Conservation (phyloP, 2,888 invertebrate species). For the Eupithecia tripunctaria region DNA sequence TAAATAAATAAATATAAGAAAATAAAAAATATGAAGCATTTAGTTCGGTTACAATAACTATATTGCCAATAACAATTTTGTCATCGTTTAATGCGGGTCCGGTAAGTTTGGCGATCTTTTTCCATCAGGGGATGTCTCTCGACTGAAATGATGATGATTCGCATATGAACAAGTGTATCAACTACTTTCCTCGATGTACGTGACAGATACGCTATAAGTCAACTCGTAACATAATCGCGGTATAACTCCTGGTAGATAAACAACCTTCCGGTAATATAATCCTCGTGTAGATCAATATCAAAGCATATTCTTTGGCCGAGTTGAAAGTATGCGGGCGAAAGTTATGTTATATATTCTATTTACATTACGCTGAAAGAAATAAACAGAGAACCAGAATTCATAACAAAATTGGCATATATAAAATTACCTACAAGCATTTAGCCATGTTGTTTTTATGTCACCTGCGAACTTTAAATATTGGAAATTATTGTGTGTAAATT, state of each 20-base stretch:
- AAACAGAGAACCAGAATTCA: not conserved
- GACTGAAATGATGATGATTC: not conserved
- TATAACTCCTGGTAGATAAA: constrained; percentile 26
- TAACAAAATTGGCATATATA: not conserved
- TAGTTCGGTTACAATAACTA: too few species aligned
- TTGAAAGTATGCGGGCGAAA: constrained; percentile 10
- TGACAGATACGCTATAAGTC: constrained; percentile 58
- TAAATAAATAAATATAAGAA: too few species aligned
- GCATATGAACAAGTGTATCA: constrained; percentile 49
- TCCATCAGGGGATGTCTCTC: not conserved
- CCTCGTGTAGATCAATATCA: constrained; percentile 16
- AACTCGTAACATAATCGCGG: constrained; percentile 34
- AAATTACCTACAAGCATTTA: not conserved
- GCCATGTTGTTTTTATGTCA: not conserved
- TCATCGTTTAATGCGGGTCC: not conserved
- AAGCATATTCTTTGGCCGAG: constrained; percentile 3
- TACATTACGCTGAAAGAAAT: not conserved
- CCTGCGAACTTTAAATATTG: not conserved
- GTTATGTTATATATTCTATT: constrained; percentile 2
- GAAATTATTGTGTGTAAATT: too few species aligned
- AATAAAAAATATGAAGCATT: too few species aligned
- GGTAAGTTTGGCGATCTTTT: not conserved
- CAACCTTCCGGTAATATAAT: constrained; percentile 19
- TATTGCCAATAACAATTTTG: too few species aligned
- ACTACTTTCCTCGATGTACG: constrained; percentile 57